Evolutionary conservation across 2,797 vertebrate species (phyloP).

Genomic region (Aldrovandia affinis): DNA sequence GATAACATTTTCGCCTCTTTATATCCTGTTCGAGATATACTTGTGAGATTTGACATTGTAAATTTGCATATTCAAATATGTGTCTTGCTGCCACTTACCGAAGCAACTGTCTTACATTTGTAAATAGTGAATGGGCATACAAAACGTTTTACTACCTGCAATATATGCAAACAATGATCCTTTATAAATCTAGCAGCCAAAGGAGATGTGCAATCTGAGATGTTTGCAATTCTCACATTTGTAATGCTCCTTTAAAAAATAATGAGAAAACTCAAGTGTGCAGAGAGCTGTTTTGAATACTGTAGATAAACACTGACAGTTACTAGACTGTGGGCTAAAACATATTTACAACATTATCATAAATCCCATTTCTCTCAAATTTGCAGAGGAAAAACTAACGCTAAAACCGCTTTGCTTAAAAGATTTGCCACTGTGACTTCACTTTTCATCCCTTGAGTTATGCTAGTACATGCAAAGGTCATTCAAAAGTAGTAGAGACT

Average conservation of each 20-base stretch:
- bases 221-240: background rate
- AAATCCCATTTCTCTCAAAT: slow-evolving; percentile 4
- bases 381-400: background rate
- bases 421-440: background rate
- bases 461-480: background rate
- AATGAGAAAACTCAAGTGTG: background rate
- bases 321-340: background rate
- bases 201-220: background rate
- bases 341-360: background rate
- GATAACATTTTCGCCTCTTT: background rate
- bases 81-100: background rate
- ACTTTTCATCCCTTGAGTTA: background rate
- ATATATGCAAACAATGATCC: background rate
- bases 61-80: slow-evolving; percentile 5
- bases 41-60: background rate
- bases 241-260: background rate
- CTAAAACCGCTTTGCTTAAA: background rate
- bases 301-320: background rate
- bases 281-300: background rate
- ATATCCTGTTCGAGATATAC: background rate
- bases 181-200: background rate
- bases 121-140: background rate
- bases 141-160: background rate
- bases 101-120: background rate
- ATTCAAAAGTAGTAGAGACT: background rate